phyloP scores from a whole-genome alignment of 2,797 vertebrate species.

The Chaenodraco wilsoni region DNA sequence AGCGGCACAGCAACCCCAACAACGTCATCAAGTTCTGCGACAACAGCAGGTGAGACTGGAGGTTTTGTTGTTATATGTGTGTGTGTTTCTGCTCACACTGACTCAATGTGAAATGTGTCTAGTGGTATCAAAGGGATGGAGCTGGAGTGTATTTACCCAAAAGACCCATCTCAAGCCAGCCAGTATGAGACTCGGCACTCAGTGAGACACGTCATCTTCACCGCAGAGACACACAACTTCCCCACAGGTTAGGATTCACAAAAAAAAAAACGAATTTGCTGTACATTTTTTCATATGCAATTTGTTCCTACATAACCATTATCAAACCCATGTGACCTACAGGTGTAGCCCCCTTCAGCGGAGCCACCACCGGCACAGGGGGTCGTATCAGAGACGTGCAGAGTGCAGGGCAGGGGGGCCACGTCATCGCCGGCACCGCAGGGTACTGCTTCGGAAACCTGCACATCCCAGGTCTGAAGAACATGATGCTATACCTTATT shows the following conservation, averaged over 20 bases:
- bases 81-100: slow-evolving; percentile 8
- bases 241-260: slow-evolving; percentile 86
- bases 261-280: background rate
- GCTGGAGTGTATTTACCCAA: slow-evolving; percentile 84
- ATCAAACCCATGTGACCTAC: background rate
- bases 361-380: slow-evolving; percentile 91
- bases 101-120: slow-evolving; percentile 6
- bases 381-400: slow-evolving; percentile 94
- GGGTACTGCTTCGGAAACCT: slow-evolving; percentile 96
- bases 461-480: slow-evolving; percentile 86
- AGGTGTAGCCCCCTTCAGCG: slow-evolving; percentile 94
- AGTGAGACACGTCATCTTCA: slow-evolving; percentile 91
- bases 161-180: slow-evolving; percentile 84
- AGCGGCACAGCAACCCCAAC: slow-evolving; percentile 90
- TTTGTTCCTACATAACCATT: background rate
- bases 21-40: slow-evolving; percentile 95
- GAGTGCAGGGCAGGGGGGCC: slow-evolving; percentile 90
- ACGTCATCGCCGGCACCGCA: slow-evolving; percentile 92
- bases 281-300: background rate
- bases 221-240: slow-evolving; percentile 96
- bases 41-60: slow-evolving; percentile 90
- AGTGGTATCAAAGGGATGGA: slow-evolving; percentile 89
- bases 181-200: slow-evolving; percentile 77
- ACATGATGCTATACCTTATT: background rate
- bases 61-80: slow-evolving; percentile 5